Evolutionary conservation across 2,888 invertebrate genomes (phyloP).

Genomic region (Nemoura dubitans): DNA sequence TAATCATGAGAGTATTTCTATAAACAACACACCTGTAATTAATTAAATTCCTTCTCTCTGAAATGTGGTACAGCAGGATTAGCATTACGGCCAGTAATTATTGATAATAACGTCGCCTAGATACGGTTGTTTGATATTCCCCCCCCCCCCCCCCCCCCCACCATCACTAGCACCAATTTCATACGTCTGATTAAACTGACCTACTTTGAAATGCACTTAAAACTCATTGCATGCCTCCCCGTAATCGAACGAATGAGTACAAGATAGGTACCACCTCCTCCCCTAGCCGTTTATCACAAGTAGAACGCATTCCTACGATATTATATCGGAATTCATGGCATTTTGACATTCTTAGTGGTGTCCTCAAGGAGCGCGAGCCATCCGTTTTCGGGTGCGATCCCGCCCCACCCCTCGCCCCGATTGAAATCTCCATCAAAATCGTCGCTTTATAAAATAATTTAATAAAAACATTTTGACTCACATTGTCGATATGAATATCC

Average conservation of each 20-base stretch:
- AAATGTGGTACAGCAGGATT: not conserved
- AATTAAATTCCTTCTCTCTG: not conserved
- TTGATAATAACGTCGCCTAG: not conserved
- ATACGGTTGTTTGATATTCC: not conserved
- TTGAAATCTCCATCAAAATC: not conserved
- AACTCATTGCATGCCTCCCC: not conserved
- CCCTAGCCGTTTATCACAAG: not conserved
- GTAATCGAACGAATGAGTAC: not conserved
- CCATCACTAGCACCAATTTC: no score
- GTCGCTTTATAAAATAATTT: not conserved
- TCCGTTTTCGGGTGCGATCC: not conserved
- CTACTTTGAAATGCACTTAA: not conserved
- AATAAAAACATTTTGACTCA: not conserved
- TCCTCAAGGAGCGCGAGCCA: not conserved
- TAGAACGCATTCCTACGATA: not conserved
- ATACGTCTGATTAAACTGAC: not conserved
- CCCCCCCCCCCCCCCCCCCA: not conserved
- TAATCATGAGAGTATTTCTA: not conserved
- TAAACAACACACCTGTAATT: not conserved
- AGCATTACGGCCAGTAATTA: not conserved
- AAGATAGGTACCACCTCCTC: not conserved
- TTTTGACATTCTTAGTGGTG: not conserved
- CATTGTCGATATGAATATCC: not conserved
- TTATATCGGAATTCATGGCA: not conserved
- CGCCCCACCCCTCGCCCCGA: no score